phyloP scores from a whole-genome alignment of 92 coral and sea anemone genomes.

The Muricea muricata region DNA sequence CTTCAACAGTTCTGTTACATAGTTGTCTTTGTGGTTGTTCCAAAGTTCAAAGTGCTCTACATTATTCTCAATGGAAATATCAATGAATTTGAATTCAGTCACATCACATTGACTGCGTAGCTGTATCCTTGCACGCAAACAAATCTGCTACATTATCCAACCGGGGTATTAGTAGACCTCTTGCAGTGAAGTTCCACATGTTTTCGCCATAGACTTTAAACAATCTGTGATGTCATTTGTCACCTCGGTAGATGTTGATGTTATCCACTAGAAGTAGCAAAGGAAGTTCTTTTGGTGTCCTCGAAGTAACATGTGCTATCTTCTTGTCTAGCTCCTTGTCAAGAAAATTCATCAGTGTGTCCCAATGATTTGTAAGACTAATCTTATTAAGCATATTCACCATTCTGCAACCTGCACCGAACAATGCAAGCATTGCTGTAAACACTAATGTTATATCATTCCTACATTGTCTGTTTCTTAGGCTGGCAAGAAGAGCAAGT shows the following conservation, averaged over 20 bases:
- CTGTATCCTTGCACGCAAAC: conserved; percentile 16
- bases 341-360: conserved; percentile 23
- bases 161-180: conserved; percentile 40
- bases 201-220: conserved; percentile 43
- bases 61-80: conserved; percentile 33
- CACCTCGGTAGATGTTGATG: conserved; percentile 59
- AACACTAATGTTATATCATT: conserved; percentile 45
- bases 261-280: conserved; percentile 54
- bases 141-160: conserved; percentile 21
- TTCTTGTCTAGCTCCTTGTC: conserved; percentile 25
- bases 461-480: conserved; percentile 24
- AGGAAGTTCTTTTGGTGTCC: conserved; percentile 45
- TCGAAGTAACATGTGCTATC: conserved; percentile 5
- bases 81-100: conserved; percentile 5
- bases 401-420: conserved; percentile 52
- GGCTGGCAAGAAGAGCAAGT: conserved; percentile 29
- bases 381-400: conserved; percentile 50
- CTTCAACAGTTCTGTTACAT: conserved; percentile 20
- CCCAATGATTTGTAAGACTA: conserved; percentile 46
- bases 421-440: conserved; percentile 34
- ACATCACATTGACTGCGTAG: conserved; percentile 43
- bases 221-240: conserved; percentile 56
- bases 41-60: conserved; percentile 43
- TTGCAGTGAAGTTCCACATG: conserved; percentile 69
- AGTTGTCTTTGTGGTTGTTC: conserved; percentile 20